A percentile compares a stretch with the other conserved stretches of the same genome.
phyloP scores from a whole-genome alignment of 1,140 invertebrate species.

The Thalassaphorura encarpata region DNA sequence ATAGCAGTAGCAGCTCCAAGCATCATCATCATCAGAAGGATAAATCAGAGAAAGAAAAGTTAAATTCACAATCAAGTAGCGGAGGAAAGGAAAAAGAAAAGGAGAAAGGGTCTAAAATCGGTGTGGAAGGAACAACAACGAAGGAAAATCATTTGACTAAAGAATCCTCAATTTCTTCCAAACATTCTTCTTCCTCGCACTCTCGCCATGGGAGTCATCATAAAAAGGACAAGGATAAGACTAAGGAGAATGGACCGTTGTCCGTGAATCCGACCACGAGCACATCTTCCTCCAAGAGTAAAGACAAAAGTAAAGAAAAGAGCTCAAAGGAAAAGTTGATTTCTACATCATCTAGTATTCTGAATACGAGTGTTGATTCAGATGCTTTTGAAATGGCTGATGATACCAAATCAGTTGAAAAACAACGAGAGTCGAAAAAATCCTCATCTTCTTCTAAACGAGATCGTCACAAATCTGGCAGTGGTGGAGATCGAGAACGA shows the following conservation, averaged over 20 bases:
- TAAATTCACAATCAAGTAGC: no score
- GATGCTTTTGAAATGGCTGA: constrained; percentile 12
- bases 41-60: not conserved
- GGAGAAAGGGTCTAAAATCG: no score
- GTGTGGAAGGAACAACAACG: no score
- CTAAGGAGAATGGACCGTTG: no score
- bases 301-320: constrained; percentile 29
- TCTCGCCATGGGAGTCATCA: constrained; percentile 4
- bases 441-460: constrained; percentile 15
- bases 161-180: not conserved
- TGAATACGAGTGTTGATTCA: constrained; percentile 16
- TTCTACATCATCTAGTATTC: constrained; percentile 20
- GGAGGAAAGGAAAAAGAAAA: no score
- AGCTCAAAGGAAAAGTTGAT: constrained; percentile 36
- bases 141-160: no score
- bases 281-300: constrained; percentile 17
- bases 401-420: constrained; percentile 3
- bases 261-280: no score
- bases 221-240: constrained; percentile 1
- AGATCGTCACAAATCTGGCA: constrained; percentile 23
- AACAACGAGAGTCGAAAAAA: constrained; percentile 19
- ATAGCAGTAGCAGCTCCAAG: constrained; percentile 15
- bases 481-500: no score
- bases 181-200: constrained; percentile 7
- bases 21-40: constrained; percentile 25